Percentiles rank a stretch among this genome's conserved stretches.
These are phyloP conservation scores for Caenorhabditis doughertyi DNA, from an alignment of 2,888 invertebrate genomes.

Conservation along the genomic window DNA sequence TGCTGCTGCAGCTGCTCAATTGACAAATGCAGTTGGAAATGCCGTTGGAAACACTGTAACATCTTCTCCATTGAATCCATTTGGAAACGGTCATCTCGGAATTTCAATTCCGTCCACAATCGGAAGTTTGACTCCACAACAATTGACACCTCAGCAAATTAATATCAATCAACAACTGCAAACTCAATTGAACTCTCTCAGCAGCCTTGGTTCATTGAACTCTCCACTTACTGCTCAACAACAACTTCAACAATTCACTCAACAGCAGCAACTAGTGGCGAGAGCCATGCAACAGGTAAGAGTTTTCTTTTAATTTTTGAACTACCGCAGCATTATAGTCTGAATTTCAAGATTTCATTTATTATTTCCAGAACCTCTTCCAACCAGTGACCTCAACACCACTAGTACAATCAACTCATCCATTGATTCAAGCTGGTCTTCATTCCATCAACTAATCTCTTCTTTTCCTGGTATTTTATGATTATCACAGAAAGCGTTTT, in stretches of 20 bases:
- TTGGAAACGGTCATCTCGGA: constrained; percentile 48
- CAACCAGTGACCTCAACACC: constrained; percentile 48
- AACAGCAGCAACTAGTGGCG: constrained; percentile 60
- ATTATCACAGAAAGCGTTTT: constrained; percentile 27
- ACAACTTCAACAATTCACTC: constrained; percentile 61
- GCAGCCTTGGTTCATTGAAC: constrained; percentile 42
- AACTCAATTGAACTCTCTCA: constrained; percentile 52
- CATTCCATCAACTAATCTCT: constrained; percentile 53
- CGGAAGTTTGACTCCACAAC: constrained; percentile 57
- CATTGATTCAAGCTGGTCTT: constrained; percentile 60
- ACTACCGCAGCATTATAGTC: no score
- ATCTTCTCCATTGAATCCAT: constrained; percentile 51
- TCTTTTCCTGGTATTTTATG: not conserved
- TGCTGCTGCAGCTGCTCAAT: constrained; percentile 59
- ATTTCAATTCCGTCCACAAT: constrained; percentile 59
- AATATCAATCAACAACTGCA: constrained; percentile 53
- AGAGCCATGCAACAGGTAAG: constrained; percentile 64
- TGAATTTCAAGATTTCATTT: not conserved
- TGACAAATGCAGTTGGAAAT: constrained; percentile 44
- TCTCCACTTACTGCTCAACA: constrained; percentile 65
- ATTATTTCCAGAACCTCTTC: constrained; percentile 53
- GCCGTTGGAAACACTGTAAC: constrained; percentile 20
- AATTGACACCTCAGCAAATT: constrained; percentile 60
- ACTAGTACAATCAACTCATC: constrained; percentile 46
- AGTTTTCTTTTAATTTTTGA: not conserved